These are phyloP conservation scores for Synanthedon formicaeformis DNA, from an alignment of 2,888 invertebrate genomes.

Conservation along the genomic window DNA sequence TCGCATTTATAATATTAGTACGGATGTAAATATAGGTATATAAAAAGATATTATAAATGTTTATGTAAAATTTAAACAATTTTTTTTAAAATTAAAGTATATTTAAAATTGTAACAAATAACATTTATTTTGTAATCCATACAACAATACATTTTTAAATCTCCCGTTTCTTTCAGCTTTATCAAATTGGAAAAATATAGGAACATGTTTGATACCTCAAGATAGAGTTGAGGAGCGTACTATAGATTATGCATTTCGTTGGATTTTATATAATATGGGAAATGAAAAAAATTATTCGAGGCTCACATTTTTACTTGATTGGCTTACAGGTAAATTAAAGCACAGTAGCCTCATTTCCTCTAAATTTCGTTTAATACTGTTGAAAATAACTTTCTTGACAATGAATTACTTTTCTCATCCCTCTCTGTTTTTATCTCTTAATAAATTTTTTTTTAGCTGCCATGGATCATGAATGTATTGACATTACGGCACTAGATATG, in stretches of 20 bases:
- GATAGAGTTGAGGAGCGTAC: conserved; percentile 38
- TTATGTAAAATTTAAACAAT: too few species aligned
- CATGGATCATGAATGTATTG: conserved; percentile 50
- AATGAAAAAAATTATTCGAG: conserved; percentile 34
- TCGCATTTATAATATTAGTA: too few species aligned
- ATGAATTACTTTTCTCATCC: too few species aligned
- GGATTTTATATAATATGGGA: conserved; percentile 46
- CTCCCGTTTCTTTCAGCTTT: conserved; percentile 34
- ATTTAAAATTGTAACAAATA: neutral
- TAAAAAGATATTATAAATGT: too few species aligned
- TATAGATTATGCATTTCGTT: conserved; percentile 46
- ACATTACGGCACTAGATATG: conserved; percentile 38
- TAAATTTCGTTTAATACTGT: too few species aligned
- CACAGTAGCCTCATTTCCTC: too few species aligned
- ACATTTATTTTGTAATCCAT: neutral
- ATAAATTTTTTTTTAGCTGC: conserved; percentile 33
- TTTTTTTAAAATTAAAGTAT: too few species aligned
- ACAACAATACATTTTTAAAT: conserved; percentile 2
- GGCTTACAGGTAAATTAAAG: conserved; percentile 45
- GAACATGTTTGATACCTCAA: conserved; percentile 48
- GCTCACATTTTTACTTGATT: conserved; percentile 49
- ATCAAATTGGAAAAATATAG: conserved; percentile 52
- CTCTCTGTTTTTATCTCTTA: neutral
- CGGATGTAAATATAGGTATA: too few species aligned
- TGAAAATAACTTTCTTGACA: too few species aligned